Percentiles rank a stretch among this genome's conserved stretches.
Conservation (phyloP, 1,140 invertebrate genomes). For the Gyrodactylus bullatarudis region DNA sequence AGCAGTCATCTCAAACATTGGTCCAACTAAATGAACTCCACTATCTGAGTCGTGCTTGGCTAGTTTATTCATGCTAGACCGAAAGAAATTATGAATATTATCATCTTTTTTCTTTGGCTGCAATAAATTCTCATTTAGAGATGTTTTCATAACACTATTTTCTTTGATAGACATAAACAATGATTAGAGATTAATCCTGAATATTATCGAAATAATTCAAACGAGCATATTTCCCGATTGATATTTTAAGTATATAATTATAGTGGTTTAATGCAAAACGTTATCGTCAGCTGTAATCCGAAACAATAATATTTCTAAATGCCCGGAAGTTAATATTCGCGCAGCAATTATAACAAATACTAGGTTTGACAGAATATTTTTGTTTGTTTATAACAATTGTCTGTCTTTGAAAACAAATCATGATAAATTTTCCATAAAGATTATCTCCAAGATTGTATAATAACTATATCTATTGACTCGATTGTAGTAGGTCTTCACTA, state of each 20-base stretch:
- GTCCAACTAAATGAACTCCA: background rate
- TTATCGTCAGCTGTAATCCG: no score
- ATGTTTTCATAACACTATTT: background rate
- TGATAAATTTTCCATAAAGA: no score
- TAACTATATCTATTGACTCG: no score
- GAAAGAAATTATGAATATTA: background rate
- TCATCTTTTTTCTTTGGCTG: background rate
- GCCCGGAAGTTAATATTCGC: background rate
- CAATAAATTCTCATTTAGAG: background rate
- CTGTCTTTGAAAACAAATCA: no score
- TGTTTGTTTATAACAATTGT: no score
- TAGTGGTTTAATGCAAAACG: no score
- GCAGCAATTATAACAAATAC: background rate
- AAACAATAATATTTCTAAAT: background rate
- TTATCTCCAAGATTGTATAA: no score
- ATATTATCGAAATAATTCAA: no score
- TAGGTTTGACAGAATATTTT: no score
- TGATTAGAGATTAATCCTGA: background rate
- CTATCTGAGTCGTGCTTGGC: background rate
- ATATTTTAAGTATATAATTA: no score
- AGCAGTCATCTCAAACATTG: background rate
- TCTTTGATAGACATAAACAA: background rate
- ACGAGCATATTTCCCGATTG: no score
- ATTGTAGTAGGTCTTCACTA: no score
- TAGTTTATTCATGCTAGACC: background rate